Evolutionary conservation across 2,113 vertebrate genomes (phyloP).

Genomic region (Colossoma macropomum): DNA sequence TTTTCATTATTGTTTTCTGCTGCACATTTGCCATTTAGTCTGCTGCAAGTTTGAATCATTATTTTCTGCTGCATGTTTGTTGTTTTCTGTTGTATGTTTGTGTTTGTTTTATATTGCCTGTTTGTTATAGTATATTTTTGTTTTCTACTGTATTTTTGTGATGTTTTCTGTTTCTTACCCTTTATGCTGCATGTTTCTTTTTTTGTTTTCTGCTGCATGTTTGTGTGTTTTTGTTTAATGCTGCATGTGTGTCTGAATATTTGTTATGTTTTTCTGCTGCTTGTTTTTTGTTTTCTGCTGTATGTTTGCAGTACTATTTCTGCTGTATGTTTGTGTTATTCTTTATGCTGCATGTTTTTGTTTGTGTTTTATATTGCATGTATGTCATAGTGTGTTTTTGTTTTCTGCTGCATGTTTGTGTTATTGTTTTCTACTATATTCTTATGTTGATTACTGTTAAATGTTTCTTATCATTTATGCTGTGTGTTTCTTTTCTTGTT

Average conservation of each 20-base stretch:
- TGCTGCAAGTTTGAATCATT: background rate
- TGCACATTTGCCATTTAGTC: background rate
- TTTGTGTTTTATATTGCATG: no score
- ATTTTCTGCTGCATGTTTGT: no score
- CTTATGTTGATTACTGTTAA: no score
- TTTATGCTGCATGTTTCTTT: background rate
- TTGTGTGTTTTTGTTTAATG: background rate
- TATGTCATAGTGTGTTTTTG: no score
- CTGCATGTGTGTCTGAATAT: background rate
- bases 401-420: background rate
- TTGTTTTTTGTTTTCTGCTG: background rate
- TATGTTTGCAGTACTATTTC: background rate
- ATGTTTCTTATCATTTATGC: background rate
- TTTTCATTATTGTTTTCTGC: background rate
- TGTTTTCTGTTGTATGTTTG: no score
- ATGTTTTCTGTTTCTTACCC: background rate
- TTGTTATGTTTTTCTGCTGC: background rate
- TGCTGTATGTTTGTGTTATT: background rate
- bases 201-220: background rate
- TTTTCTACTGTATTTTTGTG: background rate
- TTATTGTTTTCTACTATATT: background rate
- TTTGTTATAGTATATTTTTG: background rate
- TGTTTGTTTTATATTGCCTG: background rate
- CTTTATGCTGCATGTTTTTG: no score
- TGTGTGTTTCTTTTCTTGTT: background rate